Conservation (phyloP, 2,113 vertebrate genomes). For the Holacanthus passer region DNA sequence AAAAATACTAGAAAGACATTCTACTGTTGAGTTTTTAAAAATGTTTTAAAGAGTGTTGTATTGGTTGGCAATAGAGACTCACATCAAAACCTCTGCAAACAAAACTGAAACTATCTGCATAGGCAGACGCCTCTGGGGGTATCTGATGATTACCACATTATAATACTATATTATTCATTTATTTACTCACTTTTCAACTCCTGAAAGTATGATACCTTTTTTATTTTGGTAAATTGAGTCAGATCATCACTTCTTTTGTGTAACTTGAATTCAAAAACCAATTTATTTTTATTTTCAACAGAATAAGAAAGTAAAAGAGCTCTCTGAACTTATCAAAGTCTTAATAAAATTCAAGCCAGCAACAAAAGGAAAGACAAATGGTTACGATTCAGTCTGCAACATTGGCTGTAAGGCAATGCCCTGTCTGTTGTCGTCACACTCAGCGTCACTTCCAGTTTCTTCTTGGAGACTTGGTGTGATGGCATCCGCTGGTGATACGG, state of each 20-base stretch:
- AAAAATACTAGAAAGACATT: no score
- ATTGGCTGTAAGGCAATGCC: constrained; percentile 40
- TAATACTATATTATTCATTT: neutral
- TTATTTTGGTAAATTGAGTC: neutral
- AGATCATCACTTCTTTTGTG: neutral
- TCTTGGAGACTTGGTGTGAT: constrained; percentile 6
- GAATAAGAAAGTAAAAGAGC: neutral
- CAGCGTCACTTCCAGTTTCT: constrained; percentile 6
- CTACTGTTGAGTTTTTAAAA: no score
- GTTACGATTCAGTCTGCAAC: neutral
- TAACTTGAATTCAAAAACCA: neutral
- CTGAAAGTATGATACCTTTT: neutral
- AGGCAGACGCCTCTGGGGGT: neutral
- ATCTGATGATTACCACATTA: neutral
- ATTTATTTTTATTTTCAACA: neutral
- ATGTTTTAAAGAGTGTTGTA: no score
- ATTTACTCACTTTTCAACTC: neutral
- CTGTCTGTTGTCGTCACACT: constrained; percentile 6
- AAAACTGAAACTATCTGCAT: neutral
- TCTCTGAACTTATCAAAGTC: neutral
- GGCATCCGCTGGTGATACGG: neutral
- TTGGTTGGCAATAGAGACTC: neutral
- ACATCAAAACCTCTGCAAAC: neutral
- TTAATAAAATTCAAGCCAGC: neutral
- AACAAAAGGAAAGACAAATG: neutral